A percentile compares a stretch with the other conserved stretches of the same genome.
Conservation (phyloP, 37 sponge, comb jelly and placozoan genomes). For the Axinella damicornis region DNA sequence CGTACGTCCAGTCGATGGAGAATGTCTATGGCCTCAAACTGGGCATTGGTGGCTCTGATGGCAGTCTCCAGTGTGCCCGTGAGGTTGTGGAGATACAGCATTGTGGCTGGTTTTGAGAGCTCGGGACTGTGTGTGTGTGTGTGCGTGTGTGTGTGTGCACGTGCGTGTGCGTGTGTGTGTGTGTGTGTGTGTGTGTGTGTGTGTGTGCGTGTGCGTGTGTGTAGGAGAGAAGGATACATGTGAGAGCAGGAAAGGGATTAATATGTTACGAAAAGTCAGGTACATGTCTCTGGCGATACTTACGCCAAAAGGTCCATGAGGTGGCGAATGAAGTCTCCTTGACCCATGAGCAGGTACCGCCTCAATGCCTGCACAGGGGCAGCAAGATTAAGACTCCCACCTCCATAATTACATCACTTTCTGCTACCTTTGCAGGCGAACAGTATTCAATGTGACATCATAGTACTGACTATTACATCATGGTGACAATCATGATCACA, state of each 20-base stretch:
- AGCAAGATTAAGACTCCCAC: no score
- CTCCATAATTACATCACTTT: no score
- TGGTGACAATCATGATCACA: no score
- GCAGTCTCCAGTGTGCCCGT: slow-evolving; percentile 90
- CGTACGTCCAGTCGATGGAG: slow-evolving; percentile 91
- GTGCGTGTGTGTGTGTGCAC: slow-evolving; percentile 4
- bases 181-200: no score
- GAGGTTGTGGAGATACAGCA: slow-evolving; percentile 88
- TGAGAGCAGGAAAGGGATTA: no score
- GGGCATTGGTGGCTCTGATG: slow-evolving; percentile 96
- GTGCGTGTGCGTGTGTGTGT: neutral
- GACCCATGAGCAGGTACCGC: slow-evolving; percentile 95
- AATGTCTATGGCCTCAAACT: slow-evolving; percentile 89
- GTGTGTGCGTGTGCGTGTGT: no score
- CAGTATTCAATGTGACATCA: no score
- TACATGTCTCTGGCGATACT: no score
- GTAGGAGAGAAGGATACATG: no score
- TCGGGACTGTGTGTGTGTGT: slow-evolving; percentile 69
- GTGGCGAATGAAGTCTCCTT: slow-evolving; percentile 97
- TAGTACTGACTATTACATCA: no score
- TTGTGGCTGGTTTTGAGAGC: slow-evolving; percentile 76
- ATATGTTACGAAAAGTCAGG: no score
- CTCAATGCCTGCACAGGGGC: slow-evolving; percentile 80
- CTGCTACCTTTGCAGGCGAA: no score
- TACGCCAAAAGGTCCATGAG: slow-evolving; percentile 97